Conservation (phyloP, 92 coral and sea anemone genomes). For the Parazoanthus swiftii region DNA sequence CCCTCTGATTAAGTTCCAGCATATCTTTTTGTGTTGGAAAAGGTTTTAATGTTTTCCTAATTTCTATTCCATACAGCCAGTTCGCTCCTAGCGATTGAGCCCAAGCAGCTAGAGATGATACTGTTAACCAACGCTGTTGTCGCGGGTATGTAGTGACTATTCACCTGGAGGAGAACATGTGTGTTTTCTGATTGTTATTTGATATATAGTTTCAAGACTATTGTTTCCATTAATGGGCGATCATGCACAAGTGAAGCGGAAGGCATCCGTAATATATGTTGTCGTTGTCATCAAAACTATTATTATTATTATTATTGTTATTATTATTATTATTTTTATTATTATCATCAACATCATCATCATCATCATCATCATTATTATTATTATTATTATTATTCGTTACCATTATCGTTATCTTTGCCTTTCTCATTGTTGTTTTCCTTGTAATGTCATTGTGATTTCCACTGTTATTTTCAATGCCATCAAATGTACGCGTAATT, state of each 20-base stretch:
- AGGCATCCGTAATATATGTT: background rate
- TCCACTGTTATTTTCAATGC: no score
- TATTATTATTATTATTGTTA: no score
- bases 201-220: background rate
- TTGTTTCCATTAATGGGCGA: background rate
- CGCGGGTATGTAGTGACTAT: background rate
- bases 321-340: no score
- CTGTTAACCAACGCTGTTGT: slow-evolving; percentile 26
- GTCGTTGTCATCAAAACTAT: no score
- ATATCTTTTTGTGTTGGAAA: background rate
- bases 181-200: no score
- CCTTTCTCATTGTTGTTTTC: no score
- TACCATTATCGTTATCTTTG: no score
- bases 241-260: background rate
- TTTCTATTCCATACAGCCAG: slow-evolving; percentile 50
- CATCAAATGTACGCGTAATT: no score
- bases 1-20: background rate
- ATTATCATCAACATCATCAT: no score
- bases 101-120: slow-evolving; percentile 53
- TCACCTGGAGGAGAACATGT: background rate
- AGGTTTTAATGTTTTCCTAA: background rate
- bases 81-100: slow-evolving; percentile 59
- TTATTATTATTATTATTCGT: no score
- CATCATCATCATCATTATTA: no score
- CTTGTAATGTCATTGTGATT: no score